Base-by-base conservation (phyloP, 1,140 invertebrate species). In the Aphidius ervi region DNA sequence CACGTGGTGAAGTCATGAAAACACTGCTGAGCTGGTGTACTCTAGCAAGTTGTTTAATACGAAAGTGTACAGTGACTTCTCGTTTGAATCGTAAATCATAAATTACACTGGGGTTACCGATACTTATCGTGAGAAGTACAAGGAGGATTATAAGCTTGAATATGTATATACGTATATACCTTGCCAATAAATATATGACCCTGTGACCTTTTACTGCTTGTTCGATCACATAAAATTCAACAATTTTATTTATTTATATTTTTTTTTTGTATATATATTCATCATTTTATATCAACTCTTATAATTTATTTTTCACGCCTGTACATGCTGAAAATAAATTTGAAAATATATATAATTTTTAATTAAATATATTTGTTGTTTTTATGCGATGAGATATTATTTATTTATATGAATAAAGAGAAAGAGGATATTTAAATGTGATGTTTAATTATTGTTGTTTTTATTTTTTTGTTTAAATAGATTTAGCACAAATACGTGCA, bases 401-500 rank as follows among this genome's bases (percentile, higher is more conserved):
- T 16, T 16, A 16, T 16, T n/a, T n/a, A n/a, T n/a, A n/a, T n/a
- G n/a, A n/a, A n/a, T n/a, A n/a, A n/a, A n/a, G n/a, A n/a, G n/a
- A n/a, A 16, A 16, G 16, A 16, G 16, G 0, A 16, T 45, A 6
- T n/a, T 23, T 50, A 9, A 50, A 45, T 45, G 6, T 45, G 43
- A 20, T 45, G 9, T 52, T 16, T 16, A 16, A 50, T 23, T n/a
- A 37, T 42, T 16, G 6, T 54, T 48, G 54, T 20, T n/a, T n/a
- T n/a, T 23, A 39, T 10, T 45, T 55, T 48, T 70, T 69, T 63
- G 67, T 67, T 67, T 69, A 79, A 80, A 20, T 80, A 92, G 90
- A 91, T 83, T 81, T 92, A 64, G 85, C 89, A 62, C 88, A 90
- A 52, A 88, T 90, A 59, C 73, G 84, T 31, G 82, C 84, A 53